Conservation (phyloP, 2,888 invertebrate genomes). For the Phengaris arion region DNA sequence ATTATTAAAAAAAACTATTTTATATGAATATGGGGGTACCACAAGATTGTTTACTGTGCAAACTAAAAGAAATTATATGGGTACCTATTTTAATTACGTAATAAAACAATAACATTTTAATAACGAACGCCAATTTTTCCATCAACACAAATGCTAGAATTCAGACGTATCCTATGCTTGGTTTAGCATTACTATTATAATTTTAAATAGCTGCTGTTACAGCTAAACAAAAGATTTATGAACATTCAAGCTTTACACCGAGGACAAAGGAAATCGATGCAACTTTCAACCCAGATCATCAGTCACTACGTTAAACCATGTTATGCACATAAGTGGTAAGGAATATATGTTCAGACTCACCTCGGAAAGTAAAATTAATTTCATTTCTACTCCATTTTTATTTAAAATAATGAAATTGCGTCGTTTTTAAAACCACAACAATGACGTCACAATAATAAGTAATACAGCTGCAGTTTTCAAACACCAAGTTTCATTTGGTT, state of each 20-base stretch:
- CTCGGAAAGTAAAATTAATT: conserved; percentile 62
- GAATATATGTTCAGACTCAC: conserved; percentile 49
- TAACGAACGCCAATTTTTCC: background rate
- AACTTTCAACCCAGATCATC: conserved; percentile 44
- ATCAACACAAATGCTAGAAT: background rate
- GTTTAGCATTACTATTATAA: background rate
- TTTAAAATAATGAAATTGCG: conserved; percentile 78
- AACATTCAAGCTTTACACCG: conserved; percentile 48
- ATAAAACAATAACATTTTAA: conserved; percentile 21
- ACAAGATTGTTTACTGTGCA: background rate
- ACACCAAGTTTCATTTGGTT: conserved; percentile 44
- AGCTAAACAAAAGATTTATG: conserved; percentile 11
- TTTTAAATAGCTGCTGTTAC: background rate
- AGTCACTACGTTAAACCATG: conserved; percentile 32
- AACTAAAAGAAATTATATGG: conserved; percentile 1
- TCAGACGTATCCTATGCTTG: background rate
- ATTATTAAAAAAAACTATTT: background rate
- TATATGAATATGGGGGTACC: background rate
- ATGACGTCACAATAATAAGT: conserved; percentile 80
- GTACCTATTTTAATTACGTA: conserved; percentile 6
- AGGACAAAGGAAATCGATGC: conserved; percentile 79
- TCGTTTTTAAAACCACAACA: conserved; percentile 79
- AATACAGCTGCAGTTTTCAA: conserved; percentile 57
- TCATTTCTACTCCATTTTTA: conserved; percentile 77
- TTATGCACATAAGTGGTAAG: background rate